Evolutionary conservation across 2,888 invertebrate species (phyloP).

Genomic region (Cheilosia soror): DNA sequence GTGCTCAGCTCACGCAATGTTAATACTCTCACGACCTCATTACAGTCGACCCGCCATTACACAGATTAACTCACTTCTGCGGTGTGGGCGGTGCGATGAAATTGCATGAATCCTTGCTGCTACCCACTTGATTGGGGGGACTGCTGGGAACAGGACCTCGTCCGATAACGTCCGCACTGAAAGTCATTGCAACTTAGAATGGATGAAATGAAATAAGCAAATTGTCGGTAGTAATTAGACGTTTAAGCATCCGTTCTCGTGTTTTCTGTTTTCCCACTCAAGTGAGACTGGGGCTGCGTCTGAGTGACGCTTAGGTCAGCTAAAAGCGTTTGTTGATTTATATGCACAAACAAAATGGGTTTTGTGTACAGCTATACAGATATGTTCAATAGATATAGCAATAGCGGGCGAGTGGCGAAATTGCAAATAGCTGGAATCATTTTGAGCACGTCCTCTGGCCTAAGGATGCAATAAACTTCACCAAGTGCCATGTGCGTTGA

Average conservation of each 20-base stretch:
- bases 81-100: conserved; percentile 33
- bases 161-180: conserved; percentile 33
- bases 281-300: conserved; percentile 19
- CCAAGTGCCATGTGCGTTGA: conserved; percentile 63
- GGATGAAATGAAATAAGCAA: conserved; percentile 69
- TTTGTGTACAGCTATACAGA: conserved; percentile 1
- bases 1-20: conserved; percentile 43
- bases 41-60: conserved; percentile 44
- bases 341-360: not conserved
- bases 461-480: conserved; percentile 71
- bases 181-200: conserved; percentile 55
- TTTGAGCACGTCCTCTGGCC: conserved; percentile 66
- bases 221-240: conserved; percentile 70
- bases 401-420: conserved; percentile 8
- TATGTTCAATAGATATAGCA: conserved; percentile 9
- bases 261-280: conserved; percentile 48
- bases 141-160: not conserved
- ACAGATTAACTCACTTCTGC: conserved; percentile 49
- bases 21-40: conserved; percentile 69
- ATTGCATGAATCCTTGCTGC: conserved; percentile 35
- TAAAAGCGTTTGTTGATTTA: conserved; percentile 32
- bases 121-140: not conserved
- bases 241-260: conserved; percentile 55
- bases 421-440: conserved; percentile 62
- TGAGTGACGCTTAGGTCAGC: conserved; percentile 54